Base-by-base conservation (phyloP, 2,888 invertebrate species). In the Torymus aiolomorphi region DNA sequence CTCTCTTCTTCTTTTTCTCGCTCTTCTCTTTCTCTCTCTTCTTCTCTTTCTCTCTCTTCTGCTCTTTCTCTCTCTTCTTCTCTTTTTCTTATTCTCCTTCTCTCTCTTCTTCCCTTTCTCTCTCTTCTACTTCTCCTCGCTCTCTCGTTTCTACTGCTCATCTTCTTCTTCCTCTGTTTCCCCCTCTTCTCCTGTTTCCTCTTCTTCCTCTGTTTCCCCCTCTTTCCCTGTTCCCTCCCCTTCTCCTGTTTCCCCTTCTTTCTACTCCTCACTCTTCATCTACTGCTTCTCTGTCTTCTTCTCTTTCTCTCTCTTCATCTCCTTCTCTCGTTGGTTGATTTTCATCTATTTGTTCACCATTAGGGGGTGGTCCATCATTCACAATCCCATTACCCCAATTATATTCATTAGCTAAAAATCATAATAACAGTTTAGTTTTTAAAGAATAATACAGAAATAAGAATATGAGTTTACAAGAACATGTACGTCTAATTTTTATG, bases 41-140 rank as follows among this genome's bases (percentile, higher is more conserved):
- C 8, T 31, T 16, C 56, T n/a, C n/a, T n/a, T n/a, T n/a, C n/a
- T n/a, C n/a, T n/a, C n/a, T 57, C 14, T 42, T 56, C 18, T 31
- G 83, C 82, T 83, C 76, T 82, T 57, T 83, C 82, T 80, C 77
- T 80, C 63, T 56, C 61, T 54, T 42, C 8, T 61, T 24, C 69
- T 54, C 76, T 74, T 63, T 57, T 10, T 18, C 12, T 16, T 24
- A 42, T 0, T 49, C 5, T 51, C 51, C 24, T 16, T 54, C 16
- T n/a, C 56, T 70, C 42, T 54, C 10, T 74, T 59, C n/a, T n/a
- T n/a, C n/a, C n/a, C 20, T 52, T 12, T 56, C 78, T 31, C 66
- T 73, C 75, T 81, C 69, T 62, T 73, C 80, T 61, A 59, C 18
- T 18, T 1, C 54, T 54, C 52, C 11, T 10, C 18, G 18, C 24